These are phyloP conservation scores for Macrobrachium rosenbergii DNA, from an alignment of 1,140 invertebrate species.

Conservation along the genomic window DNA sequence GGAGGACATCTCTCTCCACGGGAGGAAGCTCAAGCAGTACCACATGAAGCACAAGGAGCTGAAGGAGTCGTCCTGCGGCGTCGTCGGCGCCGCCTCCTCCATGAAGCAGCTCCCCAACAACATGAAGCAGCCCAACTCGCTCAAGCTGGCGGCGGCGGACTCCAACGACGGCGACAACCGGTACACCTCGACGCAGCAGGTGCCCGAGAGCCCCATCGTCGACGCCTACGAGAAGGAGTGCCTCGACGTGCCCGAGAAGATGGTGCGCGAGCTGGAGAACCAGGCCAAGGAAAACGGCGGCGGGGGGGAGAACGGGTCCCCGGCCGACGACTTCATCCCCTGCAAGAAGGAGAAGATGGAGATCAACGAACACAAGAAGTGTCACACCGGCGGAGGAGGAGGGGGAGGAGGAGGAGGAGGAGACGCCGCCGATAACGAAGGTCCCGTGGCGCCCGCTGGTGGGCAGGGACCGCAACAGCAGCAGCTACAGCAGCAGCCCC, in stretches of 20 bases:
- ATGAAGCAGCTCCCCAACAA: constrained; percentile 35
- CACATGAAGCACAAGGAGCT: constrained; percentile 53
- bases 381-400: constrained; percentile 5
- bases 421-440: background rate
- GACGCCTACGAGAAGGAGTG: constrained; percentile 65
- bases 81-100: constrained; percentile 6
- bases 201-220: constrained; percentile 60
- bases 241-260: constrained; percentile 67
- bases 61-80: background rate
- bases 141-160: constrained; percentile 29
- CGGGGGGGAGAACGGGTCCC: constrained; percentile 66
- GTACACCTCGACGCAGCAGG: background rate
- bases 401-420: background rate
- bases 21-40: constrained; percentile 58
- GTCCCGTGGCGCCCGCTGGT: background rate
- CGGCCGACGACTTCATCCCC: constrained; percentile 67
- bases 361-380: constrained; percentile 68
- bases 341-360: constrained; percentile 72
- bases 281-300: constrained; percentile 34
- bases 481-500: background rate
- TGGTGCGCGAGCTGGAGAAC: constrained; percentile 70
- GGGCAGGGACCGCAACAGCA: background rate
- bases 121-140: constrained; percentile 40
- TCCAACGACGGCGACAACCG: constrained; percentile 42
- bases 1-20: constrained; percentile 66